Evolutionary conservation across 2,113 vertebrate species (phyloP).

Genomic region (Marmota flaviventris): DNA sequence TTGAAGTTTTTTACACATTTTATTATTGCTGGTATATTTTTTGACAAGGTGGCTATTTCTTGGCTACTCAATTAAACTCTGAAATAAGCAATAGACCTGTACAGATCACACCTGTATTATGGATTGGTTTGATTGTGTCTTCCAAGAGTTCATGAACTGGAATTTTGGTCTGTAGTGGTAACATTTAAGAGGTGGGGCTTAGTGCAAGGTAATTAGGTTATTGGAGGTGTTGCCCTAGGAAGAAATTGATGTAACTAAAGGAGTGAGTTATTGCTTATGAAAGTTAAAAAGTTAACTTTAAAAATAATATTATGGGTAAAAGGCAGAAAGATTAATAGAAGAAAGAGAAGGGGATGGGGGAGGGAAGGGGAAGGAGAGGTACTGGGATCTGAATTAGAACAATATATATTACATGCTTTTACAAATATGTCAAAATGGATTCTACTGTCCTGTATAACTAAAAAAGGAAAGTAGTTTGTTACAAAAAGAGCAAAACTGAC

Average conservation of each 20-base stretch:
- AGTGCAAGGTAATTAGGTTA: neutral
- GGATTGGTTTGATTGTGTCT: neutral
- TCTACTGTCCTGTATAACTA: too few relatives aligned
- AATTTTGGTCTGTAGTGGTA: neutral
- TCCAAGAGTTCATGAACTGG: neutral
- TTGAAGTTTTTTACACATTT: neutral
- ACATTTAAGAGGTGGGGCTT: neutral
- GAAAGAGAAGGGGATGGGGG: too few relatives aligned
- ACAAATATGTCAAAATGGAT: too few relatives aligned
- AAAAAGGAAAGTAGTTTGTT: too few relatives aligned
- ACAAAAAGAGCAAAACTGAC: neutral
- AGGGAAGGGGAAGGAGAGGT: too few relatives aligned
- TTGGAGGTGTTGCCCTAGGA: neutral
- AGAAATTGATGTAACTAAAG: neutral
- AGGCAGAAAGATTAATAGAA: too few relatives aligned
- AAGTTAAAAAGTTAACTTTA: too few relatives aligned
- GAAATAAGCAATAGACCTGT: conserved; percentile 5
- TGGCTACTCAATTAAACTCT: neutral
- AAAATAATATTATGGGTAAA: too few relatives aligned
- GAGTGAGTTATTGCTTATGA: neutral
- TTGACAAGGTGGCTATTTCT: neutral
- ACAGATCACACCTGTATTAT: too few relatives aligned
- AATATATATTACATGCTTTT: too few relatives aligned
- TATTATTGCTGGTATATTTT: neutral
- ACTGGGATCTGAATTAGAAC: too few relatives aligned